Base-by-base conservation (phyloP, 1,140 invertebrate species). In the Ceratitis capitata region DNA sequence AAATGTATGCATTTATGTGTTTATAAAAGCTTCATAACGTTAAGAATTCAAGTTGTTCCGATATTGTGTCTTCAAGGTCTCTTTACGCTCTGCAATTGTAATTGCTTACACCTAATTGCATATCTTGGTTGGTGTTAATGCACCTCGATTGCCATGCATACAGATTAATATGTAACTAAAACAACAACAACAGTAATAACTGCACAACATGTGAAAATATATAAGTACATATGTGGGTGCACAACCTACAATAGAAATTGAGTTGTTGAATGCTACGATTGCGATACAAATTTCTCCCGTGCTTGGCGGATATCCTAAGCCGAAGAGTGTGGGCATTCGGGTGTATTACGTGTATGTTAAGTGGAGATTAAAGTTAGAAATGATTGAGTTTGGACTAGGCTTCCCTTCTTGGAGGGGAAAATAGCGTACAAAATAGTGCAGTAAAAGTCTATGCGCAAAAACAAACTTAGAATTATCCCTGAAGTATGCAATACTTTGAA, bases 41-140 rank as follows among this genome's bases (percentile, higher is more conserved):
- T 16, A 69, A 69, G 39, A 69, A 69, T 64, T 64, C 61, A 39
- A 35, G 61, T 69, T 39, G 32, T 35, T 16, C n/a, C 61, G 61
- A 69, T 69, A 69, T 69, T 69, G 32, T 69, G 61, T 69, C 32
- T 69, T 69, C 61, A 69, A 69, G 61, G 61, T 35, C 61, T 69
- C 61, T 29, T 5, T 39, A 32, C n/a, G n/a, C n/a, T n/a, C 32
- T 69, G 61, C 32, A 69, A 39, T 19, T 32, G 61, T 16, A 69
- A 69, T 69, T 69, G 61, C 61, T 53, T 35, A 35, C 61, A 69
- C 61, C 32, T 69, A 69, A 69, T 69, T 69, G 16, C 61, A 69
- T 16, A 69, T 69, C 61, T 69, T 35, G 61, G 61, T 39, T n/a
- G n/a, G 32, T 69, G 61, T 39, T 69, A 69, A 69, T 69, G 61